phyloP scores from a whole-genome alignment of 2,113 vertebrate species.

The Hucho hucho region DNA sequence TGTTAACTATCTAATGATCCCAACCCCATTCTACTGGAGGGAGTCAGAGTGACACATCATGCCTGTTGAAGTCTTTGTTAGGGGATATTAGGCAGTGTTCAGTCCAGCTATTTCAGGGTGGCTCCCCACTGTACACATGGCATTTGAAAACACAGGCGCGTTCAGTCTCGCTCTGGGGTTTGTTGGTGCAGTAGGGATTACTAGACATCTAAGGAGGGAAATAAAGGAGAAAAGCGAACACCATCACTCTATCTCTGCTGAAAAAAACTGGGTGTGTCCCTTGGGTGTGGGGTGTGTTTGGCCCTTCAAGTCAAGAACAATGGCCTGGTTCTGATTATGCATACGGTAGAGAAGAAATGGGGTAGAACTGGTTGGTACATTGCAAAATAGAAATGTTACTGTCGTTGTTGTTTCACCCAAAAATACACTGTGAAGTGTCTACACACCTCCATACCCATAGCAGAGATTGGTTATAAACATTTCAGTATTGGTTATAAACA shows the following conservation, averaged over 20 bases:
- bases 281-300: background rate
- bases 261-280: background rate
- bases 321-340: too few species aligned
- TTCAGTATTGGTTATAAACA: too few species aligned
- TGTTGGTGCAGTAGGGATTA: background rate
- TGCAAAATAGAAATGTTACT: too few species aligned
- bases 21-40: background rate
- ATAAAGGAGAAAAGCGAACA: slow-evolving; percentile 37
- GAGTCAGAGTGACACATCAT: background rate
- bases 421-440: too few species aligned
- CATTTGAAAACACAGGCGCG: background rate
- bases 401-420: too few species aligned
- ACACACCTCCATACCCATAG: too few species aligned
- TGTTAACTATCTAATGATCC: too few species aligned
- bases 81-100: background rate
- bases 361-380: too few species aligned
- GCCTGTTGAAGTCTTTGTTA: background rate
- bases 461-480: too few species aligned
- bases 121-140: background rate
- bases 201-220: background rate
- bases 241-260: background rate
- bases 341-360: too few species aligned
- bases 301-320: too few species aligned
- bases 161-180: background rate
- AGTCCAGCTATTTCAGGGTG: background rate